Base-by-base conservation (phyloP, 1,140 invertebrate species). In the Cylas formicarius region DNA sequence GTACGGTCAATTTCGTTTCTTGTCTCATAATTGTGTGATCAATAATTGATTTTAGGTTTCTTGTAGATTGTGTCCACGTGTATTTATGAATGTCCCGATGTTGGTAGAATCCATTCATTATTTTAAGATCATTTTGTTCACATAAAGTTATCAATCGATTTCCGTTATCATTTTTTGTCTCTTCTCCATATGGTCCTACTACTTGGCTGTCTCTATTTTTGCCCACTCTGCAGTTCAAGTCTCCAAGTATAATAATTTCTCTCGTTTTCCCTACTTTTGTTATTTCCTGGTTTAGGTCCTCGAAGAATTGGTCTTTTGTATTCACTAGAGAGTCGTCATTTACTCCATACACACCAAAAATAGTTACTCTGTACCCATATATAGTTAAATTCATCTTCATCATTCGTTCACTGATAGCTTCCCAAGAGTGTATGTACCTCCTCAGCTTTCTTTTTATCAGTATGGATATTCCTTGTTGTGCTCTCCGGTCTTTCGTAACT, bases 71-170 rank as follows among this genome's bases (percentile, higher is more conserved):
- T 4, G 7, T 4, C 33, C 14, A 35, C 22, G 16, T 13, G 22
- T 38, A 38, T 38, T 38, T 38, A 5, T 26, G 21, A n/a, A 36
- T 21, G 18, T 3, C 20, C 14, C 10, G 9, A 41, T 31, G 27
- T 2, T 18, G 41, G 17, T 22, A 44, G 31, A 10, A 34, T 7
- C 20, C 41, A 14, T 44, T 44, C 11, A 22, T 18, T 22, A 44
- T 35, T 44, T 44, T 36, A 7, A 44, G 41, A 14, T 35, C 27
- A 11, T 42, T 42, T 2, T 36, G 24, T 36, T 42, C 27, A 19
- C 28, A 42, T 5, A 42, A 34, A 19, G 7, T 8, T 13, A 33
- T 42, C 22, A 42, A 16, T 42, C 27, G 11, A 16, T 5, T 14
- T 1, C 2, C 39, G 18, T 42, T 42, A 20, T 42, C 28, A 28